A percentile compares a stretch with the other conserved stretches of the same genome.
Conservation (phyloP, 2,797 vertebrate genomes). For the Falco columbarius region DNA sequence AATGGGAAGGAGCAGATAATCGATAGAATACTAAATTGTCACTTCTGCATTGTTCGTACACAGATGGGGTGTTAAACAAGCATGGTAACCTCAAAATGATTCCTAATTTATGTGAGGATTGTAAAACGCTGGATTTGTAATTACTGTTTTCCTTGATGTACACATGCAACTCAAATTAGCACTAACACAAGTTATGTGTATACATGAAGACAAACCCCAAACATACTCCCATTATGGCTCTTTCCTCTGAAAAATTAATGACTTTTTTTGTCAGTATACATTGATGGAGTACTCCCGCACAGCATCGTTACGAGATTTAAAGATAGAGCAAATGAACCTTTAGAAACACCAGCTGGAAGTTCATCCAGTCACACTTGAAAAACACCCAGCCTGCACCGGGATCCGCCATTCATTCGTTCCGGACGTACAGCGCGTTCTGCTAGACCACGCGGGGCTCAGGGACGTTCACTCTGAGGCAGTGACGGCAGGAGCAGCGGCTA, state of each 20-base stretch:
- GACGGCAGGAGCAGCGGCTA: not conserved
- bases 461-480: accelerated
- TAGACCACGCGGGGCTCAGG: not conserved
- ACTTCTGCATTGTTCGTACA: not conserved
- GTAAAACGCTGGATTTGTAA: not conserved
- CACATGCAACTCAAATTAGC: not conserved
- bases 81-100: not conserved
- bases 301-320: not conserved
- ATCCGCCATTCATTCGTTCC: not conserved
- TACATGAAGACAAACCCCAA: not conserved
- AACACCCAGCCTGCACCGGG: not conserved
- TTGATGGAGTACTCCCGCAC: not conserved
- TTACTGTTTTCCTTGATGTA: not conserved
- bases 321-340: not conserved
- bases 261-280: not conserved
- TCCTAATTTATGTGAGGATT: not conserved
- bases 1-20: not conserved
- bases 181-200: not conserved
- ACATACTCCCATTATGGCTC: not conserved
- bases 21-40: not conserved
- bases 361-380: not conserved
- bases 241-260: not conserved
- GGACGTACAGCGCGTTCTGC: accelerated
- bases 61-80: not conserved
- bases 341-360: not conserved